Evolutionary conservation across 2,888 invertebrate species (phyloP).

Genomic region (Gryllus longicercus): DNA sequence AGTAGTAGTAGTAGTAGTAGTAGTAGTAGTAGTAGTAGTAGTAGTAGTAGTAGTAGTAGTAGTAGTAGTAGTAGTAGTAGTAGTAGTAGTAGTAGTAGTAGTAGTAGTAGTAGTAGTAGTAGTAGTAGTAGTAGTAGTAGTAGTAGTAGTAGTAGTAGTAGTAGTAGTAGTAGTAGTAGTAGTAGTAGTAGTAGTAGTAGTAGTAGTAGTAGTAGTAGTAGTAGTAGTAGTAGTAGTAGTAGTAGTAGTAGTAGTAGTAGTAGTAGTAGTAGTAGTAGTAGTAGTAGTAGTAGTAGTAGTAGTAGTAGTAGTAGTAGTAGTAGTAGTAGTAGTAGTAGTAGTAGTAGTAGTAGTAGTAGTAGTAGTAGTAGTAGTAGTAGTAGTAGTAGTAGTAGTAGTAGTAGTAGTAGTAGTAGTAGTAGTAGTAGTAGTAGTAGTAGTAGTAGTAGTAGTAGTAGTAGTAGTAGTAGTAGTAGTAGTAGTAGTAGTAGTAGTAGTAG

Average conservation of each 20-base stretch:
- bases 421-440: constrained; percentile 20
- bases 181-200: constrained; percentile 24
- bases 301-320: constrained; percentile 24
- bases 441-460: constrained; percentile 25
- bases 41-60: constrained; percentile 20
- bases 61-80: constrained; percentile 21
- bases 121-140: constrained; percentile 20
- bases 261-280: constrained; percentile 25
- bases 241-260: constrained; percentile 24
- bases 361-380: constrained; percentile 25
- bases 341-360: constrained; percentile 25
- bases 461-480: constrained; percentile 25
- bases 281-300: constrained; percentile 25
- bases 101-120: constrained; percentile 25
- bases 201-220: constrained; percentile 25
- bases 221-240: constrained; percentile 22
- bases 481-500: constrained; percentile 25
- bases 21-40: constrained; percentile 19
- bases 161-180: constrained; percentile 21
- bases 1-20: constrained; percentile 21
- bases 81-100: constrained; percentile 20
- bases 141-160: constrained; percentile 25
- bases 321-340: constrained; percentile 21
- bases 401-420: constrained; percentile 25
- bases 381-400: constrained; percentile 25